Conservation (phyloP, 2,888 invertebrate genomes). For the Lithophane socia region DNA sequence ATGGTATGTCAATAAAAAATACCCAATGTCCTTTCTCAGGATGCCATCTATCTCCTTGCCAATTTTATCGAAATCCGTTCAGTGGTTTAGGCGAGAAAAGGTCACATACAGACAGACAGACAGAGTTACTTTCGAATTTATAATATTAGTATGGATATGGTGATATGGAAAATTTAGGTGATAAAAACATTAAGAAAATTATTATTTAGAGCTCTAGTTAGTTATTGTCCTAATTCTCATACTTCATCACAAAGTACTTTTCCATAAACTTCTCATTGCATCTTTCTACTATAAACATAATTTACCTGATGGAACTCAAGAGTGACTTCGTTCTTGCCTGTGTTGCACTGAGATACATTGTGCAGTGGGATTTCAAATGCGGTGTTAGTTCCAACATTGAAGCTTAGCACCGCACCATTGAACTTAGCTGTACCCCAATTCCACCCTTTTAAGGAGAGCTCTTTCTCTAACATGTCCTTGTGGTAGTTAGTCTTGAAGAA, state of each 20-base stretch:
- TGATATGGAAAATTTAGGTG: not conserved
- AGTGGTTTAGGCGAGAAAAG: no score
- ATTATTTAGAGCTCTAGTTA: no score
- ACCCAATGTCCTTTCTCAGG: no score
- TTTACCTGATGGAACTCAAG: slow-evolving; percentile 98
- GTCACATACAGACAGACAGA: no score
- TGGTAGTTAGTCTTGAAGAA: slow-evolving; percentile 96
- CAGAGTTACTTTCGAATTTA: no score
- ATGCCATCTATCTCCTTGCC: no score
- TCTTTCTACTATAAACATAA: not conserved
- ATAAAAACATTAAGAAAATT: not conserved
- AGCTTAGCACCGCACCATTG: slow-evolving; percentile 95
- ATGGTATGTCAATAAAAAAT: no score
- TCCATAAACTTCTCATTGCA: not conserved
- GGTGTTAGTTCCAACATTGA: slow-evolving; percentile 95
- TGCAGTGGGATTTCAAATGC: slow-evolving; percentile 99
- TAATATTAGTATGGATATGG: no score
- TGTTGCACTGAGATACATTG: slow-evolving; percentile 98
- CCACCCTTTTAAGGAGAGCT: slow-evolving; percentile 99
- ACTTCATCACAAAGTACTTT: not conserved
- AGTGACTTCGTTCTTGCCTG: slow-evolving; percentile 99
- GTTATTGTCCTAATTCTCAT: not conserved
- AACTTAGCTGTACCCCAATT: slow-evolving; percentile 99
- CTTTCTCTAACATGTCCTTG: slow-evolving; percentile 97
- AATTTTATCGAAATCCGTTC: no score